phyloP scores from a whole-genome alignment of 2,888 invertebrate genomes.

The Agrotis segetum region DNA sequence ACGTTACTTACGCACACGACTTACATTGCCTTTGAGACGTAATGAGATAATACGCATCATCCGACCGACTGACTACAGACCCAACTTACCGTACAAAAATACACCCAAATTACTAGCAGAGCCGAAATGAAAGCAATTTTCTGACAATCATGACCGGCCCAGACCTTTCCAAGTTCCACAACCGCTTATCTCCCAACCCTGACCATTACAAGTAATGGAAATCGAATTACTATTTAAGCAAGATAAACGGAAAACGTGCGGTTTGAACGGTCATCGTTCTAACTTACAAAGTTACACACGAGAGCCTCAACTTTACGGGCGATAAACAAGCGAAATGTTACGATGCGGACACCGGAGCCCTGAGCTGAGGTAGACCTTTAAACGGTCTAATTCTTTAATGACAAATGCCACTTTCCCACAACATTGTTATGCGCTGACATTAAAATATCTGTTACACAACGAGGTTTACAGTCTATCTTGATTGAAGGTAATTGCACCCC shows the following conservation, averaged over 20 bases:
- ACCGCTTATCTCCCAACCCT: conserved; percentile 81
- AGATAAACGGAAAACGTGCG: conserved; percentile 82
- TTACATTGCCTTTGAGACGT: conserved; percentile 67
- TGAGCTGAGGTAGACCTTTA: conserved; percentile 31
- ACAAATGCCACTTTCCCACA: conserved; percentile 35
- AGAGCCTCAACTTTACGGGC: conserved; percentile 65
- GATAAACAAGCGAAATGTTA: conserved; percentile 60
- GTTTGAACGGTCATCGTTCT: conserved; percentile 64
- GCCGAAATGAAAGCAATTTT: conserved; percentile 80
- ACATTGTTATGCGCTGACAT: conserved; percentile 36
- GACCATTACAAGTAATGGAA: conserved; percentile 84
- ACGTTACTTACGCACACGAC: conserved; percentile 67
- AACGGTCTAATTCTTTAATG: conserved; percentile 51
- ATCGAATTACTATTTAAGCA: conserved; percentile 85
- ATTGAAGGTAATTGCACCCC: conserved; percentile 32
- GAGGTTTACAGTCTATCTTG: conserved; percentile 10
- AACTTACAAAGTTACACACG: conserved; percentile 70
- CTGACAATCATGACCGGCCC: conserved; percentile 75
- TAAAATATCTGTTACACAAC: conserved; percentile 28
- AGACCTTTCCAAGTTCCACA: conserved; percentile 74
- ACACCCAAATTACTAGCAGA: conserved; percentile 73
- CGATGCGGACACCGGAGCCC: conserved; percentile 33
- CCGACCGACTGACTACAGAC: conserved; percentile 63
- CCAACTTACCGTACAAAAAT: conserved; percentile 74
- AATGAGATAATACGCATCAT: conserved; percentile 78